Percentiles rank a stretch among this genome's conserved stretches.
phyloP scores from a whole-genome alignment of 2,888 invertebrate genomes.

The Syritta pipiens region DNA sequence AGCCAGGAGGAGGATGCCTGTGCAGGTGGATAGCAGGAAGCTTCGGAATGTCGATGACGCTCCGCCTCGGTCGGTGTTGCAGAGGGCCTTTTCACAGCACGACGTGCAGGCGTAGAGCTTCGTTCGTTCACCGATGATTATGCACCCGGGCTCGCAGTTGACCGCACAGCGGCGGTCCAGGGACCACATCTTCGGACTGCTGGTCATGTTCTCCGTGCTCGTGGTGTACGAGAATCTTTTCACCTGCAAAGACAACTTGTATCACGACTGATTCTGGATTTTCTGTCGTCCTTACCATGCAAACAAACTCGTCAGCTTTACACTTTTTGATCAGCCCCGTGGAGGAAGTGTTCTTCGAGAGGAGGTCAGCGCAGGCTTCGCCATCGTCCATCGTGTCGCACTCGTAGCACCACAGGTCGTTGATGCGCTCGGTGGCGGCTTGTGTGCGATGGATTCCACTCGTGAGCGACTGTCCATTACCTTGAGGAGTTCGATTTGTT shows the following conservation, averaged over 20 bases:
- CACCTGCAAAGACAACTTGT: slow-evolving; percentile 78
- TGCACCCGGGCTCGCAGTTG: slow-evolving; percentile 92
- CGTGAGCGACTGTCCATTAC: slow-evolving; percentile 75
- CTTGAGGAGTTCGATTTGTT: no score
- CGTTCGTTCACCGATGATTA: slow-evolving; percentile 92
- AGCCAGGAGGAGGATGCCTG: slow-evolving; percentile 23
- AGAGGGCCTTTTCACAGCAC: slow-evolving; percentile 88
- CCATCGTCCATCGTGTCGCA: slow-evolving; percentile 89
- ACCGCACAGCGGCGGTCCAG: slow-evolving; percentile 90
- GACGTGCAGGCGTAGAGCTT: slow-evolving; percentile 93
- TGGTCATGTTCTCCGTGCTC: slow-evolving; percentile 88
- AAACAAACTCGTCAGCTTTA: slow-evolving; percentile 86
- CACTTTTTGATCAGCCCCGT: slow-evolving; percentile 86
- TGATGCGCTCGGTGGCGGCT: slow-evolving; percentile 86
- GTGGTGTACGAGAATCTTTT: slow-evolving; percentile 91
- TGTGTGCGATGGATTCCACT: slow-evolving; percentile 88
- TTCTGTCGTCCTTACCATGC: slow-evolving; percentile 84
- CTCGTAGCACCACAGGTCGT: slow-evolving; percentile 90
- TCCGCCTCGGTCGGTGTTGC: slow-evolving; percentile 86
- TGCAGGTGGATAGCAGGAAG: no score
- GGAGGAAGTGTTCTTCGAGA: slow-evolving; percentile 81
- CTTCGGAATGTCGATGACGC: slow-evolving; percentile 57
- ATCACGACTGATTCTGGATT: not conserved
- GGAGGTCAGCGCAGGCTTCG: slow-evolving; percentile 85
- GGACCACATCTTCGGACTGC: slow-evolving; percentile 90